Base-by-base conservation (phyloP, 2,888 invertebrate species). In the Eugnorisma glareosa region DNA sequence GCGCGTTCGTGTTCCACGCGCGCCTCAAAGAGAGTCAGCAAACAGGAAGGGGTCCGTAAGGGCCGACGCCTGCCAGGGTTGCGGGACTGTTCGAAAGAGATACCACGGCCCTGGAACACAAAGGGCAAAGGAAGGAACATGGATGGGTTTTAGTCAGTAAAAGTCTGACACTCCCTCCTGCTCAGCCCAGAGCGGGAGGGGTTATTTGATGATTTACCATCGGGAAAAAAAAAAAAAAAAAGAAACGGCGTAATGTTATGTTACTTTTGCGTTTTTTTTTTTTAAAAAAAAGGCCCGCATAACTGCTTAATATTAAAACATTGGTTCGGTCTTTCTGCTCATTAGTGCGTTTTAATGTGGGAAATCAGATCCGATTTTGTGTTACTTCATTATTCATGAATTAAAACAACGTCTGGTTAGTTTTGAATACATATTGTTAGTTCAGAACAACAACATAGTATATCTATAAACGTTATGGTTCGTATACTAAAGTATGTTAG, bases 361-460 rank as follows among this genome's bases (percentile, higher is more conserved):
- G 6, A 48, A 35, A 35, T 1, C n/a, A n/a, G 40, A 64, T 28
- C 37, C 6, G 1, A 43, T 48, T n/a, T 37, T 51, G 2, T 43
- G 3, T 28, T 28, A 40, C 18, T 59, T 28, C 1, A 28, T 28
- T 24, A 35, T 45, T 59, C 57, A 8, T 37, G 0, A n/a, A 59
- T 28, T 5, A 37, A 67, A 15, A 48, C n/a, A 0, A 35, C 24
- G 13, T 28, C 10, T 21, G 28, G 18, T 35, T 43, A 63, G 24
- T 51, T 78, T 76, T 67, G 8, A 78, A 31, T 21, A 77, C 35
- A n/a, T 24, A 43, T 18, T 21, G 37, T 28, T 43, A 24, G 18
- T 28, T 35, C 3, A 18, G 10, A 78, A 40, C n/a, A 10, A 61
- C 21, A 59, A 57, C 8, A 43, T 35, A 40, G 10, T 10, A 40